These are phyloP conservation scores for Poecilobothrus nobilitatus DNA, from an alignment of 2,888 invertebrate species.

Conservation along the genomic window DNA sequence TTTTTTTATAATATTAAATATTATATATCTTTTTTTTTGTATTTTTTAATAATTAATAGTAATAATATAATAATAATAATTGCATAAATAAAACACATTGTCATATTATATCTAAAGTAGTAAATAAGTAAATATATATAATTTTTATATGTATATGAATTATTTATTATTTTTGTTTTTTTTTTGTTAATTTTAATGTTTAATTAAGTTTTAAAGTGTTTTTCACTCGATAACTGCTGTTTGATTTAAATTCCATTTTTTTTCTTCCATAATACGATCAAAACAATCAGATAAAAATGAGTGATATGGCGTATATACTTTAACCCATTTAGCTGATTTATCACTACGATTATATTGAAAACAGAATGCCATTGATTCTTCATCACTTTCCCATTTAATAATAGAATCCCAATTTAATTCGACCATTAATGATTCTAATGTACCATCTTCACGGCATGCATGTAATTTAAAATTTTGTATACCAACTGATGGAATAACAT, in stretches of 20 bases:
- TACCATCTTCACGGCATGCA: conserved; percentile 76
- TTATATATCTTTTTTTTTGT: neutral
- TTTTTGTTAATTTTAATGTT: too few species aligned
- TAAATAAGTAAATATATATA: neutral
- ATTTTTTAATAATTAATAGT: too few species aligned
- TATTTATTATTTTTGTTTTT: too few species aligned
- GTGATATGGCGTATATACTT: conserved; percentile 75
- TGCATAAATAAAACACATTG: conserved; percentile 6
- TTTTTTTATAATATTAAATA: neutral
- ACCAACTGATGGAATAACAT: conserved; percentile 64
- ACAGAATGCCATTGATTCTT: conserved; percentile 84
- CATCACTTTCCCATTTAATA: conserved; percentile 79
- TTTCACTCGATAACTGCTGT: neutral
- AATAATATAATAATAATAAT: neutral
- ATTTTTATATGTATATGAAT: too few species aligned
- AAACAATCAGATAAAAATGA: conserved; percentile 67
- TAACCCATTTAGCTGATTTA: conserved; percentile 73
- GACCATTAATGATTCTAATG: conserved; percentile 67
- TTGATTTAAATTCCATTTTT: conserved; percentile 55
- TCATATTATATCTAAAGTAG: neutral
- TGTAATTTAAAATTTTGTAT: conserved; percentile 63
- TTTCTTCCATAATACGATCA: conserved; percentile 89
- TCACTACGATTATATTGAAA: conserved; percentile 75
- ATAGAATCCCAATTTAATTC: conserved; percentile 78
- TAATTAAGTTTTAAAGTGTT: neutral